phyloP scores from a whole-genome alignment of 2,888 invertebrate genomes.

The Caenorhabditis sinica region DNA sequence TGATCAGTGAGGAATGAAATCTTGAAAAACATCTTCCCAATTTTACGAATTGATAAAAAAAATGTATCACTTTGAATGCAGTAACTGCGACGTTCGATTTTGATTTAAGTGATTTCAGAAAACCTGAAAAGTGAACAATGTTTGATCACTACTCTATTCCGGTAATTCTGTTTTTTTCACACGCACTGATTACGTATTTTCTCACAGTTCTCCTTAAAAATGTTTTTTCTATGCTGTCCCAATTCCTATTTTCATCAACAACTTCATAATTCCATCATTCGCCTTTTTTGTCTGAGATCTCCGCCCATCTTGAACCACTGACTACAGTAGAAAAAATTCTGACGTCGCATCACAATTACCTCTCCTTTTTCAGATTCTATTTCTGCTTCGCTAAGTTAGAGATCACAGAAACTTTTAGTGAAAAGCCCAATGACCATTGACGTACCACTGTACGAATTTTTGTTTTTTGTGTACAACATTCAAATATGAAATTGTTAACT shows the following conservation, averaged over 20 bases:
- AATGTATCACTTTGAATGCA: no score
- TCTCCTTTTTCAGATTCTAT: not conserved
- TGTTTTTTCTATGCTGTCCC: not conserved
- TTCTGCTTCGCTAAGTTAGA: not conserved
- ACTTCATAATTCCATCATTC: no score
- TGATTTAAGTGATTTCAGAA: no score
- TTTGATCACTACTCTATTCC: no score
- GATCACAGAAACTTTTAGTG: not conserved
- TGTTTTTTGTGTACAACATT: not conserved
- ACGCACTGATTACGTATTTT: not conserved
- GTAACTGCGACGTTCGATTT: no score
- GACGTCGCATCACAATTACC: not conserved
- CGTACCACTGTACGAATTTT: not conserved
- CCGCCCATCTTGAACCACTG: no score
- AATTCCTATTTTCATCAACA: not conserved
- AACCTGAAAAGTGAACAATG: no score
- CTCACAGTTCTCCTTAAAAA: not conserved
- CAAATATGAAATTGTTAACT: not conserved
- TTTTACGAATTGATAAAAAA: no score
- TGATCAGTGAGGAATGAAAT: no score
- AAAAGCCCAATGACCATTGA: not conserved
- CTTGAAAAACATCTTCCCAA: no score
- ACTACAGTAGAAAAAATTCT: not conserved
- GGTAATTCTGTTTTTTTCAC: no score
- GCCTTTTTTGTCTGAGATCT: no score